Conservation (phyloP, 2,888 invertebrate genomes). For the Xylocampa areola region DNA sequence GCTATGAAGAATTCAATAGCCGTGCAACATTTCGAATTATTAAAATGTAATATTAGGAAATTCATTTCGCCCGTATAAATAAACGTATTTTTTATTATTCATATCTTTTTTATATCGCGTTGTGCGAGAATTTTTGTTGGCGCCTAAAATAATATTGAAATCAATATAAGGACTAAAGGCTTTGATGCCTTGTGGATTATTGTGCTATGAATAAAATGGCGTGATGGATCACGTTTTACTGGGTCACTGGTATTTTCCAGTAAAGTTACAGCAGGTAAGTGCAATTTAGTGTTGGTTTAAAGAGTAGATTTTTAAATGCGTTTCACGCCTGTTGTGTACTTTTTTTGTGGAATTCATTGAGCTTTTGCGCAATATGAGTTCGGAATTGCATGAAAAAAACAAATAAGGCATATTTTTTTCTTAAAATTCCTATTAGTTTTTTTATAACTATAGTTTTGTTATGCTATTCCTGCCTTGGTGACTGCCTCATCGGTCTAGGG, state of each 20-base stretch:
- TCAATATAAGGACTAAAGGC: constrained; percentile 43
- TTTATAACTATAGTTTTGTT: no score
- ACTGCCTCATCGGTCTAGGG: no score
- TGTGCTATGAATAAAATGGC: constrained; percentile 41
- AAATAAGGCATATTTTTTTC: no score
- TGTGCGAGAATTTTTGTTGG: constrained; percentile 33
- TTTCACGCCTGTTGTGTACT: constrained; percentile 15
- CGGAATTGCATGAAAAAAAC: no score
- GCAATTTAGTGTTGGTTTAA: constrained; percentile 37
- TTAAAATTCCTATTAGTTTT: no score
- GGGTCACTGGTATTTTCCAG: constrained; percentile 33
- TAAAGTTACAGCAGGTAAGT: constrained; percentile 39
- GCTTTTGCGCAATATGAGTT: constrained; percentile 1
- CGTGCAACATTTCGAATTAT: constrained; percentile 78
- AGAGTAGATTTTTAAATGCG: constrained; percentile 22
- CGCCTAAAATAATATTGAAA: constrained; percentile 43
- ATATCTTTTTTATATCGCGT: constrained; percentile 42
- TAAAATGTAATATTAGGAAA: constrained; percentile 72
- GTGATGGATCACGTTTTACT: constrained; percentile 45
- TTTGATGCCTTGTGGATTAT: constrained; percentile 47
- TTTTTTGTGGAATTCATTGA: constrained; percentile 13
- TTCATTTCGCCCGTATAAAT: constrained; percentile 59
- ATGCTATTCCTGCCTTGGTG: no score
- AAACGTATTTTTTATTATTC: constrained; percentile 57
- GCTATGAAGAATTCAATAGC: constrained; percentile 82